These are phyloP conservation scores for Pogonus chalceus DNA, from an alignment of 1,140 invertebrate genomes.

Conservation along the genomic window DNA sequence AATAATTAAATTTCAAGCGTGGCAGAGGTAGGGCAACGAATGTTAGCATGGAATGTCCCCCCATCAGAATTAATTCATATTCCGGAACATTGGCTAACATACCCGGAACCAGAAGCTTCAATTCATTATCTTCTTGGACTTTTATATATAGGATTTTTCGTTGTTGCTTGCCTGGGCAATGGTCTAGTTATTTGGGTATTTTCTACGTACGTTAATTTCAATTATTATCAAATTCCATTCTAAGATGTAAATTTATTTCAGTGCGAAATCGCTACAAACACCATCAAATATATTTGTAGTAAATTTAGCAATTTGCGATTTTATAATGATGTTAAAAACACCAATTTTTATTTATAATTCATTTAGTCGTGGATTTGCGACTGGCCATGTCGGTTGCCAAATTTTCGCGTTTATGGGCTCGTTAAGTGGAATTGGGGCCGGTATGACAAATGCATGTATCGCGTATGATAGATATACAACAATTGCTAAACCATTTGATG, in stretches of 20 bases:
- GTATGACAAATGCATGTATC: conserved; percentile 63
- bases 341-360: conserved; percentile 83
- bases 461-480: conserved; percentile 50
- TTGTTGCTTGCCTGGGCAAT: conserved; percentile 70
- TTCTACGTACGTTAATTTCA: conserved; percentile 48
- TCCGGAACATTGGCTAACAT: conserved; percentile 73
- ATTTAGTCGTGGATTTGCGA: conserved; percentile 63
- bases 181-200: conserved; percentile 86
- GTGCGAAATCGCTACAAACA: conserved; percentile 71
- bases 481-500: conserved; percentile 71
- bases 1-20: conserved; percentile 15
- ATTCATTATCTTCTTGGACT: conserved; percentile 74
- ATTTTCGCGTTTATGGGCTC: conserved; percentile 68
- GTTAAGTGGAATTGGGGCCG: conserved; percentile 66
- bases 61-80: conserved; percentile 64
- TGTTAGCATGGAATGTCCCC: conserved; percentile 68
- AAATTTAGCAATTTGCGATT: conserved; percentile 77
- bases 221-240: background rate
- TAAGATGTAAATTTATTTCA: conserved; percentile 34
- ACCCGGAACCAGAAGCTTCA: conserved; percentile 66
- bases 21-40: conserved; percentile 28
- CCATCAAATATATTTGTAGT: conserved; percentile 86
- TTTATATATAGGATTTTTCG: conserved; percentile 68
- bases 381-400: conserved; percentile 63
- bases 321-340: conserved; percentile 78